Evolutionary conservation across 2,888 invertebrate genomes (phyloP), one percentile per base, ranked within the genome.

Genomic region (Drosophila prostipennis): DNA sequence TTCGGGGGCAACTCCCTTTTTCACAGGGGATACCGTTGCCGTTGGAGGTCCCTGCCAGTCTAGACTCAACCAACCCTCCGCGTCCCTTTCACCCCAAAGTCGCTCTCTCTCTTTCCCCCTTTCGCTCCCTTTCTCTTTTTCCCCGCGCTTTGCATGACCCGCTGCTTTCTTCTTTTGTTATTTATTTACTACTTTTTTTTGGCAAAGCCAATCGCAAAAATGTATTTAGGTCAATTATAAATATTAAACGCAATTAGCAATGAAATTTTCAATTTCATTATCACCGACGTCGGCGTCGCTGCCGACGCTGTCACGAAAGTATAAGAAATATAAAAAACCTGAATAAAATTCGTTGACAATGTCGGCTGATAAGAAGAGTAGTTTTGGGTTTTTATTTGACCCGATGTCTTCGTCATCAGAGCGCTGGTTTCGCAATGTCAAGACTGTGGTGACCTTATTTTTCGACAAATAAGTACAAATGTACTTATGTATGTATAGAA

Each of bases 221-320:
- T 64, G 76, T 86, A 87, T 87, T 87, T 87, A 56, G 84, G 84
- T 85, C 84, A 85, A 87, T 87, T 84, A 80, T 79, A 81, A 87
- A 87, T 82, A 81, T 84, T 81, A 84, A 79, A 77, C 80, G 86
- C 80, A 86, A 85, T 86, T 86, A 83, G 84, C 85, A 86, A 86
- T 88, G 88, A 86, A 86, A 88, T 86, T 88, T 65, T 88, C 86
- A 80, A 76, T 88, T 86, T 86, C 85, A 86, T 86, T 86, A 86
- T 86, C 85, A 86, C 76, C 48, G 46, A 39, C 49, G 72, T 43
- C 60, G 48, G 29, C 67, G 37, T 32, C 55, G 53, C 46, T 32
- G 46, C 59, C 54, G 29, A 48, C 48, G 32, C 2, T 13, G 32
- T 11, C 48, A 32, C 16, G 14, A 39, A 59, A 65, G 34, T 48